phyloP scores from a whole-genome alignment of 2,113 vertebrate species.

The Dromaius novaehollandiae region DNA sequence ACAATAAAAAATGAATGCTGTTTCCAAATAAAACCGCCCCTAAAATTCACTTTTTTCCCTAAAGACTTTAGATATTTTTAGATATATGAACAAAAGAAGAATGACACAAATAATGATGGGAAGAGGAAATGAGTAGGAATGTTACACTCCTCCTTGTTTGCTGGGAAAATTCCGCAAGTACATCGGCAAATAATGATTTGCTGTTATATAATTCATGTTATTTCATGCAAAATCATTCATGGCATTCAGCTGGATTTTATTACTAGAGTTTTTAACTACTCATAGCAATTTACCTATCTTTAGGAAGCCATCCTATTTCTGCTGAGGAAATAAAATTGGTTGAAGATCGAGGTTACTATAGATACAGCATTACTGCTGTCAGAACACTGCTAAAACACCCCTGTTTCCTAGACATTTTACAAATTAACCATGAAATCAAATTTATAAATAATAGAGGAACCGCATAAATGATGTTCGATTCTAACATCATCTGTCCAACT shows the following conservation, averaged over 20 bases:
- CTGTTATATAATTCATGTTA: background rate
- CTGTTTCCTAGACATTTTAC: slow-evolving; percentile 15
- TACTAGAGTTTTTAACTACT: background rate
- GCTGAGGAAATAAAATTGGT: slow-evolving; percentile 17
- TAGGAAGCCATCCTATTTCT: slow-evolving; percentile 44
- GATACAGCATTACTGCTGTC: background rate
- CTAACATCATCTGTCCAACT: background rate
- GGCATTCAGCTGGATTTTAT: background rate
- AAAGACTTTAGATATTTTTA: background rate
- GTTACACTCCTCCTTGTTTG: background rate
- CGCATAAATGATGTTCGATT: background rate
- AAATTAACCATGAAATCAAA: slow-evolving; percentile 8
- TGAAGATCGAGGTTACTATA: slow-evolving; percentile 21
- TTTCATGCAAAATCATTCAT: slow-evolving; percentile 1
- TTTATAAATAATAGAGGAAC: background rate
- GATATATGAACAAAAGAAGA: background rate
- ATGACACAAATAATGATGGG: background rate
- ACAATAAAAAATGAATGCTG: background rate
- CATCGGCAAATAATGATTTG: background rate
- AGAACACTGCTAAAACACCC: background rate
- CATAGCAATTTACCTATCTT: slow-evolving; percentile 14
- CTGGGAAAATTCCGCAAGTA: slow-evolving; percentile 23
- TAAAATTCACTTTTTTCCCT: background rate
- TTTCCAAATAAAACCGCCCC: slow-evolving; percentile 10
- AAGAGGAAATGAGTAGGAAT: background rate